These are phyloP conservation scores for Chelon auratus DNA, from an alignment of 2,797 vertebrate genomes.

Conservation along the genomic window DNA sequence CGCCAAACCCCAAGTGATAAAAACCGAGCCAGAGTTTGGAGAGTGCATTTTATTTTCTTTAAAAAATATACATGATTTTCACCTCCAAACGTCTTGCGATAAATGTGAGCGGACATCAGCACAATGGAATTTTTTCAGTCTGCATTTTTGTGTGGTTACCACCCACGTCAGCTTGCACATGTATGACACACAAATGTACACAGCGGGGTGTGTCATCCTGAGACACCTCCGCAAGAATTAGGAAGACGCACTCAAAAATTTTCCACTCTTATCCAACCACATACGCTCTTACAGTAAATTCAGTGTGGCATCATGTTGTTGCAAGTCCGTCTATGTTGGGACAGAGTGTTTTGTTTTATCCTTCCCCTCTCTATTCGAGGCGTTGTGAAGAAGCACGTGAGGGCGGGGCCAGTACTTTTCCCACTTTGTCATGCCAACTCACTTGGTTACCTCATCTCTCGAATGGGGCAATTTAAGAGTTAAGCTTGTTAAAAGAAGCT, in stretches of 20 bases:
- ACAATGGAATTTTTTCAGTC: too few relatives aligned
- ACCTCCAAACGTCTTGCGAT: background rate
- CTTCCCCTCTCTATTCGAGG: background rate
- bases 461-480: constrained; percentile 25
- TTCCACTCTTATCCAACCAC: constrained; percentile 38
- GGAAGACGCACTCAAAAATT: background rate
- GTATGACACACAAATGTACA: background rate
- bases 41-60: background rate
- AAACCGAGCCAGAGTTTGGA: constrained; percentile 10
- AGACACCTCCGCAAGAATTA: constrained; percentile 3
- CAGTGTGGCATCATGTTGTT: constrained; percentile 33
- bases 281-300: background rate
- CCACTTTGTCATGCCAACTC: constrained; percentile 34
- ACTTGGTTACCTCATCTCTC: constrained; percentile 32
- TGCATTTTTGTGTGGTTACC: background rate
- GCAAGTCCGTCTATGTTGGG: constrained; percentile 24
- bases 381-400: constrained; percentile 33
- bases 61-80: background rate
- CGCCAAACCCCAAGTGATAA: constrained; percentile 22
- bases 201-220: constrained; percentile 19
- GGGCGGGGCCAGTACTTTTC: constrained; percentile 76
- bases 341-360: constrained; percentile 16
- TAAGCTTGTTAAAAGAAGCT: constrained; percentile 8
- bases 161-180: background rate
- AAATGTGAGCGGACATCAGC: background rate